Evolutionary conservation across 2,888 invertebrate genomes (phyloP).

Genomic region (Syritta pipiens): DNA sequence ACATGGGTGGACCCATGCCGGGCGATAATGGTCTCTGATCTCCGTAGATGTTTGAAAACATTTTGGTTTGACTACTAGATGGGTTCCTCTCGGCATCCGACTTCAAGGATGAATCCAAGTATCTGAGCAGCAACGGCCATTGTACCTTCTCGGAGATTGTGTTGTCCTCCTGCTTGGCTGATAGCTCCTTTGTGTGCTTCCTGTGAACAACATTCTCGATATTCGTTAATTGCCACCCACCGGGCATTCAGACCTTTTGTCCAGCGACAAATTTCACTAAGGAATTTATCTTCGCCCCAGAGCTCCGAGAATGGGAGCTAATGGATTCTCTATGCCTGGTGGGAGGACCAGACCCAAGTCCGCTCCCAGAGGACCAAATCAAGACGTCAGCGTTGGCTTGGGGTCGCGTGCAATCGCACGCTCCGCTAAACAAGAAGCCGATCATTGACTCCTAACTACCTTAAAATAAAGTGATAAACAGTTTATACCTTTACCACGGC

Average conservation of each 20-base stretch:
- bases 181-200: slow-evolving; percentile 34
- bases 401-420: slow-evolving; percentile 48
- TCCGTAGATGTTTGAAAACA: slow-evolving; percentile 66
- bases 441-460: slow-evolving; percentile 64
- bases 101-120: slow-evolving; percentile 56
- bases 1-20: slow-evolving; percentile 55
- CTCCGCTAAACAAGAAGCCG: slow-evolving; percentile 34
- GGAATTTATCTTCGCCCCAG: slow-evolving; percentile 23
- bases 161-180: slow-evolving; percentile 11
- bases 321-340: slow-evolving; percentile 54
- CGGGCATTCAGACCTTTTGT: slow-evolving; percentile 50
- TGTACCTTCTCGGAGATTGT: neutral
- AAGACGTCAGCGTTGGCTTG: slow-evolving; percentile 34
- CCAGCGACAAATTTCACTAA: slow-evolving; percentile 6
- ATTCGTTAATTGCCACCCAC: slow-evolving; percentile 66
- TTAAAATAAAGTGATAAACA: slow-evolving; percentile 64
- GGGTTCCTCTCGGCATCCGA: slow-evolving; percentile 49
- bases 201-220: slow-evolving; percentile 49
- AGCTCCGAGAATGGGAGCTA: slow-evolving; percentile 43
- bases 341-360: slow-evolving; percentile 6
- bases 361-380: neutral
- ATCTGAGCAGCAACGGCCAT: neutral
- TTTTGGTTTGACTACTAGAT: slow-evolving; percentile 65
- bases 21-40: slow-evolving; percentile 64
- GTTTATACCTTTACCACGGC: slow-evolving; percentile 60